phyloP scores from a whole-genome alignment of 2,797 vertebrate genomes.

The Spheniscus humboldti region DNA sequence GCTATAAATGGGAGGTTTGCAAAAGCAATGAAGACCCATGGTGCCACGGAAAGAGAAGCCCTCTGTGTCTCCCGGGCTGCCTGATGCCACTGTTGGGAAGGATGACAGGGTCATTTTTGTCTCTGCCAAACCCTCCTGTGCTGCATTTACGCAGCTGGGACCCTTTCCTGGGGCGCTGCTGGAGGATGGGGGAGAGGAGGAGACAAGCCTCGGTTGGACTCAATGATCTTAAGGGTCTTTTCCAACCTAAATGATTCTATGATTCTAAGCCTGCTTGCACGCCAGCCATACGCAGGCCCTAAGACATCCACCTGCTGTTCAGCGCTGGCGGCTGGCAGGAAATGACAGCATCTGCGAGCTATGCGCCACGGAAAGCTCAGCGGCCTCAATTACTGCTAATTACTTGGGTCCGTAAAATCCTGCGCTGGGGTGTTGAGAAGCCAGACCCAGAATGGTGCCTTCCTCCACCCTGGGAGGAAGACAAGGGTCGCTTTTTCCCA shows the following conservation, averaged over 20 bases:
- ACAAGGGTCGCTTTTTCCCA: background rate
- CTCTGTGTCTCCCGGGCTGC: background rate
- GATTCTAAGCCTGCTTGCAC: background rate
- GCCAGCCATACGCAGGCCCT: background rate
- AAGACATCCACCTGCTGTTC: slow-evolving; percentile 6
- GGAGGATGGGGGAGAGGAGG: background rate
- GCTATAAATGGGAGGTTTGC: background rate
- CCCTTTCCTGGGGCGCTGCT: background rate
- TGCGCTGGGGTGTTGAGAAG: background rate
- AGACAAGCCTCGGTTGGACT: background rate
- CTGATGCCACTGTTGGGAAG: background rate
- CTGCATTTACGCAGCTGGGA: background rate
- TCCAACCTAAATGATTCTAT: background rate
- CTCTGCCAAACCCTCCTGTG: background rate
- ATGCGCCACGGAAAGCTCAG: background rate
- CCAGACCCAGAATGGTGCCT: background rate
- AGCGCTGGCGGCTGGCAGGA: background rate
- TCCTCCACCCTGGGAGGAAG: background rate
- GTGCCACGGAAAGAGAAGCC: background rate
- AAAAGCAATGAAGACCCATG: background rate
- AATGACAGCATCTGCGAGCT: background rate
- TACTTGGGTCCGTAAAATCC: background rate
- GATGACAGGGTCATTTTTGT: background rate
- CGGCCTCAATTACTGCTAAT: background rate
- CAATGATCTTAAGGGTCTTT: background rate